These are phyloP conservation scores for Sesia apiformis DNA, from an alignment of 2,888 invertebrate genomes.

Conservation along the genomic window DNA sequence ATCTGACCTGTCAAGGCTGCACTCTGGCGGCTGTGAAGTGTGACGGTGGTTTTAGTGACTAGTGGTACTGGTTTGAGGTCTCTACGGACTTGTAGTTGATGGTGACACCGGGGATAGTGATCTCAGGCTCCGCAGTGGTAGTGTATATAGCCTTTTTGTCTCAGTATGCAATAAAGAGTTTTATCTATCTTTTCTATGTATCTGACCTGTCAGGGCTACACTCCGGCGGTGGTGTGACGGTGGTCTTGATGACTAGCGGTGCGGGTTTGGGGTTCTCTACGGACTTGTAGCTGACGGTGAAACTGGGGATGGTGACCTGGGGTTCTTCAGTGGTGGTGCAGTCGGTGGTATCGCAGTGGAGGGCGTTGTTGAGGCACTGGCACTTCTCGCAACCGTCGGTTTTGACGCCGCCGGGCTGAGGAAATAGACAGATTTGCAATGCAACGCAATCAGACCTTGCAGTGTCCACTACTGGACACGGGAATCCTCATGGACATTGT, in stretches of 20 bases:
- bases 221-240: conserved; percentile 49
- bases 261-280: conserved; percentile 6
- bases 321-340: conserved; percentile 48
- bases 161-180: no score
- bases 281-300: conserved; percentile 3
- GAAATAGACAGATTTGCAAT: not conserved
- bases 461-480: no score
- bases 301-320: not conserved
- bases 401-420: conserved; percentile 80
- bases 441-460: no score
- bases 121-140: conserved; percentile 19
- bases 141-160: no score
- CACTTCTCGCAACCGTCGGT: conserved; percentile 80
- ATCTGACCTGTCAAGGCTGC: conserved; percentile 19
- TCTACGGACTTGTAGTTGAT: conserved; percentile 3
- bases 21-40: conserved; percentile 55
- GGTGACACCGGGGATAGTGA: conserved; percentile 1
- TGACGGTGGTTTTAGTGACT: conserved; percentile 35
- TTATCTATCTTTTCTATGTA: no score
- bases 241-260: conserved; percentile 32
- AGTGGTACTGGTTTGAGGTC: conserved; percentile 13
- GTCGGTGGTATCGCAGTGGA: conserved; percentile 77
- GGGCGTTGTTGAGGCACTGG: conserved; percentile 85
- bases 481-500: no score
- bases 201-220: conserved; percentile 25